Conservation (phyloP, 2,888 invertebrate genomes). For the Dynastes maya region DNA sequence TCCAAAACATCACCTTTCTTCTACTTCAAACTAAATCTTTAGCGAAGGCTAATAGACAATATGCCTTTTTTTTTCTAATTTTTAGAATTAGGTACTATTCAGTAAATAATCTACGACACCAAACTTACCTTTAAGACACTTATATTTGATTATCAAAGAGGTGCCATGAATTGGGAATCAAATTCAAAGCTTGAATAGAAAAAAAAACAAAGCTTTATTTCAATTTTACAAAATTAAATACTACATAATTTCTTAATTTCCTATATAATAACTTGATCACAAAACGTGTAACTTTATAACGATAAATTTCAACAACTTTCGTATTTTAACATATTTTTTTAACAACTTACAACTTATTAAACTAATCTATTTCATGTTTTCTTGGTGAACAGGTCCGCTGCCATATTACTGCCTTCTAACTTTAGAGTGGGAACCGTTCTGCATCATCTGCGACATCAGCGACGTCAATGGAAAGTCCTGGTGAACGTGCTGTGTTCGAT, state of each 20-base stretch:
- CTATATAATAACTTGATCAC: too few relatives aligned
- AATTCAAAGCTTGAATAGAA: neutral
- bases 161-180: too few relatives aligned
- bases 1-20: too few relatives aligned
- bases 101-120: too few relatives aligned
- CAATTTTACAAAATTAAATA: too few relatives aligned
- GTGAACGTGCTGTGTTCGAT: neutral
- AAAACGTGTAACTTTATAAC: neutral
- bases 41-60: too few relatives aligned
- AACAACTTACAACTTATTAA: neutral
- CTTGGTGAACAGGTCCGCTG: slow-evolving; percentile 26
- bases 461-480: neutral
- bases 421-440: neutral
- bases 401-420: neutral
- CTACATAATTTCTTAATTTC: too few relatives aligned
- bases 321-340: slow-evolving; percentile 39
- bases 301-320: neutral
- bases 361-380: slow-evolving; percentile 26
- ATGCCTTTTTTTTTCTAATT: too few relatives aligned
- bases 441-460: slow-evolving; percentile 17
- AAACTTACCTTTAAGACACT: too few relatives aligned
- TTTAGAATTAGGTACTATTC: too few relatives aligned
- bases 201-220: neutral
- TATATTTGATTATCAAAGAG: too few relatives aligned
- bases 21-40: too few relatives aligned